Conservation (phyloP, 92 coral and sea anemone species). For the Muricea muricata region DNA sequence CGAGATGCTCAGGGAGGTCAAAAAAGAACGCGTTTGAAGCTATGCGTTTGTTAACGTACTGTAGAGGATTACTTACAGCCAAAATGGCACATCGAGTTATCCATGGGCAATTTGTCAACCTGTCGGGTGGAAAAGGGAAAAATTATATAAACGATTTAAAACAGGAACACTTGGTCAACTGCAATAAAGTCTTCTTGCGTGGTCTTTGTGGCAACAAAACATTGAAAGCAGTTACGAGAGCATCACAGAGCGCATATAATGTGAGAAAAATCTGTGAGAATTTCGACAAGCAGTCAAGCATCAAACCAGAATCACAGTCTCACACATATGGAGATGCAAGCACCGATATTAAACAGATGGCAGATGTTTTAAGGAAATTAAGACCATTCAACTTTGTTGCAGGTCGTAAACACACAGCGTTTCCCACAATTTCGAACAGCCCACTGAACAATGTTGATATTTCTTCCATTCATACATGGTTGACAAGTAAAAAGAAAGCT, state of each 20-base stretch:
- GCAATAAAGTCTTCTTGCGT: conserved; percentile 33
- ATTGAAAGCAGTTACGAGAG: conserved; percentile 32
- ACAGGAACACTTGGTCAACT: conserved; percentile 48
- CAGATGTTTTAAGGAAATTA: neutral
- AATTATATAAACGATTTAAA: conserved; percentile 42
- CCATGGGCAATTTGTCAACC: conserved; percentile 42
- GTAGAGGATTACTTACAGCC: conserved; percentile 31
- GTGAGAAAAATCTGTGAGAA: conserved; percentile 14
- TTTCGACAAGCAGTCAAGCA: conserved; percentile 14
- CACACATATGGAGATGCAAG: conserved; percentile 59
- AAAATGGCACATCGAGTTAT: conserved; percentile 31
- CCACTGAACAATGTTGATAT: conserved; percentile 61
- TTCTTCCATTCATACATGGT: conserved; percentile 47
- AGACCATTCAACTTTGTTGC: conserved; percentile 7
- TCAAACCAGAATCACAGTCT: conserved; percentile 51
- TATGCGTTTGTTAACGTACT: conserved; percentile 59
- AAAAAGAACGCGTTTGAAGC: conserved; percentile 70
- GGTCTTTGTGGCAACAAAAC: conserved; percentile 49
- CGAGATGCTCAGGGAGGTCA: conserved; percentile 24
- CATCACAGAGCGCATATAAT: conserved; percentile 24
- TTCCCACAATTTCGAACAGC: conserved; percentile 52
- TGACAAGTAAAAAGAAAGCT: conserved; percentile 46
- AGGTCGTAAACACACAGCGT: conserved; percentile 29
- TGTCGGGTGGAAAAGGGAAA: conserved; percentile 33
- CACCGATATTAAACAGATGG: conserved; percentile 58